These are phyloP conservation scores for Syngnathus floridae DNA, from an alignment of 2,113 vertebrate genomes.

Conservation along the genomic window DNA sequence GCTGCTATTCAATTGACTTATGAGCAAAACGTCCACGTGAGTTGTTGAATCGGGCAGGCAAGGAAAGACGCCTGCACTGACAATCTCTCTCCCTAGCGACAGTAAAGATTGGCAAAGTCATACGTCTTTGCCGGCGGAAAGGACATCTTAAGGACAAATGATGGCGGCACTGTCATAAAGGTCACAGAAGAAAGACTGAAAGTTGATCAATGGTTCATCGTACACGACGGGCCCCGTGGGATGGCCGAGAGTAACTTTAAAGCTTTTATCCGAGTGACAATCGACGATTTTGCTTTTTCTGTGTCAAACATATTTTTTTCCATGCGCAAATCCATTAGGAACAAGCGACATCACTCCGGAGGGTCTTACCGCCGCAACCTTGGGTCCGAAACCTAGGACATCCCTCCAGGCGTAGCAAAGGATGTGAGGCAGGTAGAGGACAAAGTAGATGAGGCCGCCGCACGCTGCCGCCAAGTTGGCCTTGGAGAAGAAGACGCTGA, in stretches of 20 bases:
- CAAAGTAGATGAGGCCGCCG: conserved; percentile 93
- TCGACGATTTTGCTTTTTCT: background rate
- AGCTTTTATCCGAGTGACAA: background rate
- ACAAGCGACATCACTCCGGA: background rate
- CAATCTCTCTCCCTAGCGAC: conserved; percentile 21
- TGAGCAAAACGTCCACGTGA: conserved; percentile 2
- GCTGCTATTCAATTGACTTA: background rate
- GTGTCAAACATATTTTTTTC: background rate
- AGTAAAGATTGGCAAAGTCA: conserved; percentile 41
- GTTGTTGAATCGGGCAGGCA: conserved; percentile 18
- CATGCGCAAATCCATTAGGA: background rate
- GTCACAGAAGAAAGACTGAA: conserved; percentile 61
- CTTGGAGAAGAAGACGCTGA: conserved; percentile 93
- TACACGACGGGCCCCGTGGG: background rate
- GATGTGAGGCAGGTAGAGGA: conserved; percentile 86
- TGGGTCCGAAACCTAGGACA: conserved; percentile 77
- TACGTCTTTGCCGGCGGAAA: conserved; percentile 38
- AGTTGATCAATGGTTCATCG: conserved; percentile 46
- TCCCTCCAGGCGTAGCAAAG: conserved; percentile 92
- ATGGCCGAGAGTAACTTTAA: background rate
- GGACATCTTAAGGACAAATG: conserved; percentile 52
- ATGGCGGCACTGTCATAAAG: conserved; percentile 47
- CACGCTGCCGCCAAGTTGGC: conserved; percentile 94
- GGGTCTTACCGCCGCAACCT: conserved; percentile 81
- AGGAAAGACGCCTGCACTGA: conserved; percentile 21